Evolutionary conservation across 2,113 vertebrate genomes (phyloP).

Genomic region (Atrichornis clamosus): DNA sequence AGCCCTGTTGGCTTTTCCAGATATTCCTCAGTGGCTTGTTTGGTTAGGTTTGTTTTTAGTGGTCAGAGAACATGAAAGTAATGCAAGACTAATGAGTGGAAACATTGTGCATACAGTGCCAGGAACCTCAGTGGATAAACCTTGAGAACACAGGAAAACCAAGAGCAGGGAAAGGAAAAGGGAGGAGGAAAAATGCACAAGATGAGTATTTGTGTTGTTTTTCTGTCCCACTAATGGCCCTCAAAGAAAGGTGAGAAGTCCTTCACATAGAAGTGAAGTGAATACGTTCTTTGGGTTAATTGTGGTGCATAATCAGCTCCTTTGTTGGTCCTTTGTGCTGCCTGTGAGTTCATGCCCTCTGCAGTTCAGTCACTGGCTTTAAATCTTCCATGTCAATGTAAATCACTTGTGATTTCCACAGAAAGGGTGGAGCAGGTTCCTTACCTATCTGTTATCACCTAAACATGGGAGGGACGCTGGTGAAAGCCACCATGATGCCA

Average conservation of each 20-base stretch:
- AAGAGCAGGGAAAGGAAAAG: background rate
- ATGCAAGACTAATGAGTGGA: background rate
- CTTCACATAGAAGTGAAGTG: background rate
- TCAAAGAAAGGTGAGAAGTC: background rate
- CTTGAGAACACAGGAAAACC: background rate
- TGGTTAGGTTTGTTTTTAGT: background rate
- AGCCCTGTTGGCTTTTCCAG: background rate
- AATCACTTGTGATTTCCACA: background rate
- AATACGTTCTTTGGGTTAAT: background rate
- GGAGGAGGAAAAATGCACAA: background rate
- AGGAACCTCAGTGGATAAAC: background rate
- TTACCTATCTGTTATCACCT: background rate
- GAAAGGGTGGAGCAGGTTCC: background rate
- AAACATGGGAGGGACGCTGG: background rate
- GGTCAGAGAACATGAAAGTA: background rate
- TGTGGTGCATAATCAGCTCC: background rate
- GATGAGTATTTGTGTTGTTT: background rate
- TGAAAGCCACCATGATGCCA: background rate
- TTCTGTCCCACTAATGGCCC: background rate
- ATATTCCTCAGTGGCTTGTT: background rate
- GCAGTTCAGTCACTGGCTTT: background rate
- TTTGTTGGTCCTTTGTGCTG: background rate
- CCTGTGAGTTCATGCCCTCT: background rate
- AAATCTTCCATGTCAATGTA: background rate
- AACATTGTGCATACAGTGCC: background rate